Evolutionary conservation across 2,888 invertebrate species (phyloP), one percentile per base, ranked within the genome.

Genomic region (Ypsolopha scabrella): DNA sequence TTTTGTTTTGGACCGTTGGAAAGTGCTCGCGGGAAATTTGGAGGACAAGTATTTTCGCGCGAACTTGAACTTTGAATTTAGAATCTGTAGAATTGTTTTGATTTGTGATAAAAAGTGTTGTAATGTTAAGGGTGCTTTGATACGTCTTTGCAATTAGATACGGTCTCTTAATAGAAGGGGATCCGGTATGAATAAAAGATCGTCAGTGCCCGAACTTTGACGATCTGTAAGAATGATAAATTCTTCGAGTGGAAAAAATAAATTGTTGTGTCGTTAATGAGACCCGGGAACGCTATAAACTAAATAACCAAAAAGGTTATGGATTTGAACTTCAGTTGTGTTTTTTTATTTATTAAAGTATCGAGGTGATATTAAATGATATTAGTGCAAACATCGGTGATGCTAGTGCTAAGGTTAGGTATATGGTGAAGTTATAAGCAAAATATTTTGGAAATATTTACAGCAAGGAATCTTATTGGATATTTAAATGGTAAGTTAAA

Each of bases 111-210:
- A 8, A 44, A 13, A 41, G 36, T 80, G 78, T 65, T 61, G 63
- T 61, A 61, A 72, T 64, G 68, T 60, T 66, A 68, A 73, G 67
- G 72, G 74, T 71, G 65, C 24, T 3, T 69, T 77, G 76, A 83
- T 79, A 71, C n/a, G 83, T 83, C 83, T 68, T 72, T 64, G 64
- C 77, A 75, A 83, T 85, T 83, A 79, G 80, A 73, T 67, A 69
- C 75, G 80, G 70, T 70, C 67, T 68, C 75, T 77, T 67, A 67
- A 63, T 70, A 65, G 67, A 67, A 77, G 78, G 80, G 78, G 75
- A 68, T 68, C 67, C 68, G 74, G 68, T 63, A 79, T 80, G 78
- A 76, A 75, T 78, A 76, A 81, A 76, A 78, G 74, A 71, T 67
- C 61, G 58, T 45, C 10, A n/a, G 36, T 38, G 41, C 61, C 61